Conservation (phyloP, 2,888 invertebrate species). For the Danaus chrysippus region DNA sequence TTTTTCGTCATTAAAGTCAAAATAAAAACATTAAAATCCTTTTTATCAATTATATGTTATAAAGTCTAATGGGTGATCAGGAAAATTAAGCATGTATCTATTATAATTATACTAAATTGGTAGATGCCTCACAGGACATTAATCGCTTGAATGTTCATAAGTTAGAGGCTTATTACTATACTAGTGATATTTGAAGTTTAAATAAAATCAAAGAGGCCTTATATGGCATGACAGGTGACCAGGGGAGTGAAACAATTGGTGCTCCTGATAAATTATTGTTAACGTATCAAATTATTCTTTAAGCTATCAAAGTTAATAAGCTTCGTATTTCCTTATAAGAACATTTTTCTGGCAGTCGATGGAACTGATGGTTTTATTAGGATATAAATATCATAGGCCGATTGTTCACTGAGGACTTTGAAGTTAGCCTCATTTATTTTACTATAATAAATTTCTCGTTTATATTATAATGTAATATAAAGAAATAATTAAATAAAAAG, state of each 20-base stretch:
- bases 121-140: too few relatives aligned
- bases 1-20: too few relatives aligned
- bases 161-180: too few relatives aligned
- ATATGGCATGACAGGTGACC: constrained; percentile 48
- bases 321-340: constrained; percentile 11
- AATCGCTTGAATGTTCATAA: too few relatives aligned
- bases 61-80: too few relatives aligned
- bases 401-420: not conserved
- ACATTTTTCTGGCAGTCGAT: constrained; percentile 9
- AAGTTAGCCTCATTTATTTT: not conserved
- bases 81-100: too few relatives aligned
- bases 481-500: too few relatives aligned
- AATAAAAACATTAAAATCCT: too few relatives aligned
- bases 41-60: too few relatives aligned
- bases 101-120: too few relatives aligned
- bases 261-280: constrained; percentile 16
- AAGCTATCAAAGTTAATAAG: constrained; percentile 5
- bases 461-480: not conserved
- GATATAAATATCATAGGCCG: not conserved
- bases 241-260: constrained; percentile 17
- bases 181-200: constrained; percentile 13
- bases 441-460: not conserved
- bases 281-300: constrained; percentile 12
- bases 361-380: not conserved
- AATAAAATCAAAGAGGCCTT: constrained; percentile 38